Evolutionary conservation across 2,888 invertebrate genomes (phyloP).

Genomic region (Sympetrum striolatum): DNA sequence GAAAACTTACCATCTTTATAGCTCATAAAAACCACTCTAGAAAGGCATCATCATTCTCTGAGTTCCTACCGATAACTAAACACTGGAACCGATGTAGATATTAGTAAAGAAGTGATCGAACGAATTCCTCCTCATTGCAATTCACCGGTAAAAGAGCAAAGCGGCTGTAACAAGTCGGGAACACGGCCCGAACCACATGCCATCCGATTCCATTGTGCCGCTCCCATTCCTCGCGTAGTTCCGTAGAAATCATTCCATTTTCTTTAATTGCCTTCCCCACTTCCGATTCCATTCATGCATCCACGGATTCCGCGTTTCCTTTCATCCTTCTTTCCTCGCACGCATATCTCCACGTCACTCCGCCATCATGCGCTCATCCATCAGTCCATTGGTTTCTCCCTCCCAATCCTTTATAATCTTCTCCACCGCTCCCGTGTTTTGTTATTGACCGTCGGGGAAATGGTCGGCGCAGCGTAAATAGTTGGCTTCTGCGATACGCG

Average conservation of each 20-base stretch:
- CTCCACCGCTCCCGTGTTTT: not conserved
- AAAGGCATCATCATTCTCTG: no score
- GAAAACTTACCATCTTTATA: no score
- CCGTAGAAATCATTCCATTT: not conserved
- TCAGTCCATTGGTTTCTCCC: constrained; percentile 26
- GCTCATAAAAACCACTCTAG: no score
- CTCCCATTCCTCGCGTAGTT: not conserved
- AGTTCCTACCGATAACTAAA: no score
- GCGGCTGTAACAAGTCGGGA: no score
- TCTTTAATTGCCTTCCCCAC: not conserved
- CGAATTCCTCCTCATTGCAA: no score
- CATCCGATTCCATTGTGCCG: not conserved
- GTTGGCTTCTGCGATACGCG: constrained; percentile 4
- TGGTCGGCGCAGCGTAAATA: constrained; percentile 4
- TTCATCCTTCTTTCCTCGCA: not conserved
- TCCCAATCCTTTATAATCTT: not conserved
- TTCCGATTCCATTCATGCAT: not conserved
- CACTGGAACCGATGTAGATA: no score
- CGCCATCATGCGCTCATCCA: constrained; percentile 7
- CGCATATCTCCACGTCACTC: constrained; percentile 20
- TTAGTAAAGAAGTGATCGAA: no score
- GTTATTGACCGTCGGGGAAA: not conserved
- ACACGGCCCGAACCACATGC: no score
- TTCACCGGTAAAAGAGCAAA: no score
- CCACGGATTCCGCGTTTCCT: not conserved